A percentile compares a stretch with the other conserved stretches of the same genome.
Conservation (phyloP, 2,888 invertebrate genomes). For the Lasioglossum villosulum region DNA sequence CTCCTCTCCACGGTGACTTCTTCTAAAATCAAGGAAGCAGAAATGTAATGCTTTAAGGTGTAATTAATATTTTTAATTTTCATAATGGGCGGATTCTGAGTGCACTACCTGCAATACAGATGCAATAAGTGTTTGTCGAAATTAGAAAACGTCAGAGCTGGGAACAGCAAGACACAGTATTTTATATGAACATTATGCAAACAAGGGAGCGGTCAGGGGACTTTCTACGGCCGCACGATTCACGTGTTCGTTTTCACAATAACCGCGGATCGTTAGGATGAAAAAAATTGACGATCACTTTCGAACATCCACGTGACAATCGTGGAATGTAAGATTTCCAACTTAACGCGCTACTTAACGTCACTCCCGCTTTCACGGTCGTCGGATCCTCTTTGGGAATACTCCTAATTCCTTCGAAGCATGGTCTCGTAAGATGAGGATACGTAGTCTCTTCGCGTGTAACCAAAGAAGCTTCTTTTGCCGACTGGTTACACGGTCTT, state of each 20-base stretch:
- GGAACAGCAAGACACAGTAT: background rate
- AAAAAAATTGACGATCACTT: constrained; percentile 1
- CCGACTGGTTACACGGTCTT: constrained; percentile 20
- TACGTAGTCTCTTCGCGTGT: constrained; percentile 5
- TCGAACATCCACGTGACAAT: constrained; percentile 9
- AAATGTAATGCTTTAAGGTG: too few relatives aligned
- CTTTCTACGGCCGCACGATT: background rate
- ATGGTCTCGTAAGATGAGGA: background rate
- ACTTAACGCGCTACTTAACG: constrained; percentile 29
- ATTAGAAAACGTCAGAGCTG: background rate
- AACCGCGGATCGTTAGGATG: background rate
- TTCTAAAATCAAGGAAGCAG: too few relatives aligned
- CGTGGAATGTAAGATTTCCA: constrained; percentile 5
- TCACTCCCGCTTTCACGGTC: background rate
- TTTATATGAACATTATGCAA: background rate
- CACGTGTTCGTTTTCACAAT: background rate
- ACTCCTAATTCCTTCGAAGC: constrained; percentile 17
- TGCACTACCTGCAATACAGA: background rate
- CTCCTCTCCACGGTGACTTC: too few relatives aligned
- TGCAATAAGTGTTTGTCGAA: background rate
- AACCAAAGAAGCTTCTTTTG: constrained; percentile 38
- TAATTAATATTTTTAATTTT: too few relatives aligned
- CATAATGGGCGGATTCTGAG: too few relatives aligned
- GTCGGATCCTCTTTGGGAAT: background rate
- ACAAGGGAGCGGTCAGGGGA: background rate